phyloP scores from a whole-genome alignment of 2,797 vertebrate genomes.

The Sebastes oblongus region DNA sequence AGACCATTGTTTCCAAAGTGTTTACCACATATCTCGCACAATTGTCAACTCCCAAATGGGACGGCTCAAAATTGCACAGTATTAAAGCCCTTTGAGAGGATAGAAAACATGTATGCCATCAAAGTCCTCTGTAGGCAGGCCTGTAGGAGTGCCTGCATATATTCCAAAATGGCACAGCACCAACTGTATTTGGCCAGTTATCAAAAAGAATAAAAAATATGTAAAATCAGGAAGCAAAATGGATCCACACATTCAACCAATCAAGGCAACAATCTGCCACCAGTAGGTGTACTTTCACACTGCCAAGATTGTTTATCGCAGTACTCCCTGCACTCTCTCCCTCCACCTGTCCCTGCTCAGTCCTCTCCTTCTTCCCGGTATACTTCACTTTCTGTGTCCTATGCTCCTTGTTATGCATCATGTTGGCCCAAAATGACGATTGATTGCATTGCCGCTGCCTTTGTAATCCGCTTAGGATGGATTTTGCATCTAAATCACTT shows the following conservation, averaged over 20 bases:
- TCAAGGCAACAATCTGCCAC: background rate
- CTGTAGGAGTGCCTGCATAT: background rate
- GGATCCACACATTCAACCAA: background rate
- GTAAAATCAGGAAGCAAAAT: background rate
- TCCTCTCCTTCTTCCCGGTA: slow-evolving; percentile 27
- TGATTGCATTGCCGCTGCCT: slow-evolving; percentile 78
- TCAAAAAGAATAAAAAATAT: background rate
- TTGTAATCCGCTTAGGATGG: slow-evolving; percentile 82
- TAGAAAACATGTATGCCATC: background rate
- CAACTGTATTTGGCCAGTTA: background rate
- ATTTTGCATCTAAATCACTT: slow-evolving; percentile 84
- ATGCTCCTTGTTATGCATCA: slow-evolving; percentile 73
- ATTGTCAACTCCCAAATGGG: background rate
- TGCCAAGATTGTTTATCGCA: background rate
- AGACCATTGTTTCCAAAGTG: background rate
- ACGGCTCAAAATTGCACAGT: accelerated
- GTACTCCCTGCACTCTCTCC: background rate
- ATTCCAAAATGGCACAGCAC: background rate
- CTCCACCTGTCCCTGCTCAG: slow-evolving; percentile 30
- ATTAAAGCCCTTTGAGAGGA: background rate
- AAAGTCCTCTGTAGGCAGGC: background rate
- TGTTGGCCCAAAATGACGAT: slow-evolving; percentile 78
- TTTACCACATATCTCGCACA: background rate
- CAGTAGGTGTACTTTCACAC: background rate
- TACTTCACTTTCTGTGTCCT: slow-evolving; percentile 51